phyloP scores from a whole-genome alignment of 2,888 invertebrate species.

The Phragmatobia fuliginosa region DNA sequence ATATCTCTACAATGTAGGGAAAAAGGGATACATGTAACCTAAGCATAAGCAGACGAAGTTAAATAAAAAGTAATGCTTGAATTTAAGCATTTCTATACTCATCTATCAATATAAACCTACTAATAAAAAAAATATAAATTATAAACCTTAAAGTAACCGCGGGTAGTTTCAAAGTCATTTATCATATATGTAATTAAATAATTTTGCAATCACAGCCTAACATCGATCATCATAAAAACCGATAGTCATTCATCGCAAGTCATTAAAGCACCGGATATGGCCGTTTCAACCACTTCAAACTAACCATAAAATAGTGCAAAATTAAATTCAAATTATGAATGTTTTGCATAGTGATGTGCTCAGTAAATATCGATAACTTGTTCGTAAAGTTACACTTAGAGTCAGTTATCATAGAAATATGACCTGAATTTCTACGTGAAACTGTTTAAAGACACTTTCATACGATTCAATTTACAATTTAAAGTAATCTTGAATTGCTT shows the following conservation, averaged over 20 bases:
- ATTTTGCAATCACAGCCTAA: conserved; percentile 45
- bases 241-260: conserved; percentile 39
- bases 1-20: no score
- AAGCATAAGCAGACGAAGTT: no score
- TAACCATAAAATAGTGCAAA: conserved; percentile 53
- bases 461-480: no score
- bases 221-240: conserved; percentile 45
- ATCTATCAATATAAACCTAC: neutral
- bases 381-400: neutral
- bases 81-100: neutral
- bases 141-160: conserved; percentile 13
- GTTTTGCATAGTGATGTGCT: conserved; percentile 38
- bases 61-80: neutral
- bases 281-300: conserved; percentile 52
- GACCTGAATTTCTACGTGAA: no score
- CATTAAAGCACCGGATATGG: conserved; percentile 51
- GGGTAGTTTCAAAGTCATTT: conserved; percentile 3
- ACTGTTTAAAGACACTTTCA: no score
- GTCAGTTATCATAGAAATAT: neutral
- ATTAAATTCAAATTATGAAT: conserved; percentile 55
- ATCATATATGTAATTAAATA: conserved; percentile 39
- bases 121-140: conserved; percentile 11
- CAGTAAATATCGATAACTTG: conserved; percentile 16
- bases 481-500: no score
- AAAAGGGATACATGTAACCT: no score